These are phyloP conservation scores for Paralichthys olivaceus DNA, from an alignment of 2,113 vertebrate genomes.

Conservation along the genomic window DNA sequence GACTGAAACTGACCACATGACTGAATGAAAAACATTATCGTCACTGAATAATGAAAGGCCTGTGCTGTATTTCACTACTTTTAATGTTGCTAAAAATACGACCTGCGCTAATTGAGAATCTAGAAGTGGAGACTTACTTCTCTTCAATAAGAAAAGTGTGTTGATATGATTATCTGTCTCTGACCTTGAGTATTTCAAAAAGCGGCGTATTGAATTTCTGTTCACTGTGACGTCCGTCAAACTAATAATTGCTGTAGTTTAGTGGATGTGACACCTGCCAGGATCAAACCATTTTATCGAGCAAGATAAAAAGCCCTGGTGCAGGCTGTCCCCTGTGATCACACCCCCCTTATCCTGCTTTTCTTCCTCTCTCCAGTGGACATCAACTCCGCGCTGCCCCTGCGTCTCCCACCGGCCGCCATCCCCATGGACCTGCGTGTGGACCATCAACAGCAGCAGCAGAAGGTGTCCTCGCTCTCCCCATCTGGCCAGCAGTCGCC, in stretches of 20 bases:
- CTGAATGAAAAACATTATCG: background rate
- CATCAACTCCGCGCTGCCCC: slow-evolving; percentile 91
- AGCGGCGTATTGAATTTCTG: background rate
- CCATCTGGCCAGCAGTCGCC: slow-evolving; percentile 64
- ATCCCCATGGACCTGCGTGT: slow-evolving; percentile 96
- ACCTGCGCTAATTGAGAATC: background rate
- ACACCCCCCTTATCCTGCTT: background rate
- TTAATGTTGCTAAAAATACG: background rate
- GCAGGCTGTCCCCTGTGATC: background rate
- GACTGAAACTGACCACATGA: background rate
- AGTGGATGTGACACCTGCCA: background rate
- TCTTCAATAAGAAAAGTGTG: background rate
- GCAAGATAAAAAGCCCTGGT: background rate
- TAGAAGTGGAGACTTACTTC: background rate
- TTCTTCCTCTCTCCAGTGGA: slow-evolving; percentile 84
- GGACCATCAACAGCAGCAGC: slow-evolving; percentile 89
- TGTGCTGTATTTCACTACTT: background rate
- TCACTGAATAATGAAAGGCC: background rate
- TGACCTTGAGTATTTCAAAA: background rate
- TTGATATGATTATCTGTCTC: background rate
- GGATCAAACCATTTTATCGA: background rate
- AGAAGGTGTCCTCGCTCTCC: slow-evolving; percentile 86
- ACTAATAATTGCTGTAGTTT: background rate
- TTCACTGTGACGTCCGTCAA: background rate
- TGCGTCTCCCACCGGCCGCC: slow-evolving; percentile 90